These are phyloP conservation scores for Bombus superbus DNA, from an alignment of 1,140 invertebrate species.

Conservation along the genomic window DNA sequence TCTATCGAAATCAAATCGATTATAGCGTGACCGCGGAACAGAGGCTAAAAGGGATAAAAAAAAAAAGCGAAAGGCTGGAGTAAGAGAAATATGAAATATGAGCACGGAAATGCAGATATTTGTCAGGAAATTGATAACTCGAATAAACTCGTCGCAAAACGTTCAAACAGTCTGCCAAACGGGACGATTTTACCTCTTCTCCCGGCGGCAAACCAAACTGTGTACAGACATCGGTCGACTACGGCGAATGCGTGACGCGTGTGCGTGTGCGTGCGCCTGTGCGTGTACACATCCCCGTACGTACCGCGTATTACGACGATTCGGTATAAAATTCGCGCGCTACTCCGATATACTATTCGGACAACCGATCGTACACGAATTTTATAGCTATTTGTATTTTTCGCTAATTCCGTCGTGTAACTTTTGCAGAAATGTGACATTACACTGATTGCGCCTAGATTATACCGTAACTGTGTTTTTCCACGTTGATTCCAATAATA, in stretches of 20 bases:
- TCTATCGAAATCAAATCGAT: slow-evolving; percentile 29
- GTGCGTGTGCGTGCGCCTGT: too few relatives aligned
- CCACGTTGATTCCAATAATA: background rate
- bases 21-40: slow-evolving; percentile 21
- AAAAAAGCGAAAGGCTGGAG: background rate
- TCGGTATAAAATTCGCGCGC: slow-evolving; percentile 29
- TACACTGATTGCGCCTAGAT: slow-evolving; percentile 29
- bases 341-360: slow-evolving; percentile 2
- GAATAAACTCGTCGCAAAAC: slow-evolving; percentile 80
- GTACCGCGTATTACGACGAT: slow-evolving; percentile 11
- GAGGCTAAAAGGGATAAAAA: background rate
- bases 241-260: background rate
- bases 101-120: slow-evolving; percentile 79
- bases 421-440: slow-evolving; percentile 5
- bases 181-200: slow-evolving; percentile 62
- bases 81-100: background rate
- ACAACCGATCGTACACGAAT: slow-evolving; percentile 26
- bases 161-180: slow-evolving; percentile 73
- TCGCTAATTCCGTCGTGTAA: slow-evolving; percentile 7
- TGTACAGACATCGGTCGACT: background rate
- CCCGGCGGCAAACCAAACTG: slow-evolving; percentile 56
- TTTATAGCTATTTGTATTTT: slow-evolving; percentile 27
- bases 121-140: slow-evolving; percentile 82
- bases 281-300: too few relatives aligned
- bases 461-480: slow-evolving; percentile 3